Conservation (phyloP, 2,797 vertebrate species). For the Loris lydekkerianus region DNA sequence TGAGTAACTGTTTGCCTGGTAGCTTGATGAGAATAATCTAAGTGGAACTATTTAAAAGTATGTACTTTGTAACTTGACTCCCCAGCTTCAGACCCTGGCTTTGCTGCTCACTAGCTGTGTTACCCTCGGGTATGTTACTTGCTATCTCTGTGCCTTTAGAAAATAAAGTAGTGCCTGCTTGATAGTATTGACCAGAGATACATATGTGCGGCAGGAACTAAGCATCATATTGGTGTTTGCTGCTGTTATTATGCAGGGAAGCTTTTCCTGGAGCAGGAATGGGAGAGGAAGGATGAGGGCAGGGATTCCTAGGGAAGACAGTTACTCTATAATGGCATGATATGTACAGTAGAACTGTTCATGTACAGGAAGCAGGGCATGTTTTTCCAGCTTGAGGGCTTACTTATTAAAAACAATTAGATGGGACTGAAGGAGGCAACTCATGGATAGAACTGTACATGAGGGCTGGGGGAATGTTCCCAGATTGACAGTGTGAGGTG, state of each 20-base stretch:
- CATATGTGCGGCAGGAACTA: background rate
- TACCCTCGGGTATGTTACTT: background rate
- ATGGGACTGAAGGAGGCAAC: background rate
- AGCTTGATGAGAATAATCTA: background rate
- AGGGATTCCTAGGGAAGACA: background rate
- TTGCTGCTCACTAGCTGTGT: background rate
- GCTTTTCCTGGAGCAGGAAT: background rate
- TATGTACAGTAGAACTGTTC: background rate
- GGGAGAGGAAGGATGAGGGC: background rate
- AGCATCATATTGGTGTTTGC: background rate
- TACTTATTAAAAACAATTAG: background rate
- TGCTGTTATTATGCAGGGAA: background rate
- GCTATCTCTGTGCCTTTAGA: background rate
- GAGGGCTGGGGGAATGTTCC: background rate
- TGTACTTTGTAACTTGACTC: background rate
- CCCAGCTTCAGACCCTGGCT: background rate
- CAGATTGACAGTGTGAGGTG: background rate
- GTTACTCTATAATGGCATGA: background rate
- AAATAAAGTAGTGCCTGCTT: background rate
- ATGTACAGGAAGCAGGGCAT: background rate
- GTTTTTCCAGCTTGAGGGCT: slow-evolving; percentile 10
- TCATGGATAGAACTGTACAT: background rate
- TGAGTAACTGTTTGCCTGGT: background rate
- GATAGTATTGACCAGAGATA: fast-evolving
- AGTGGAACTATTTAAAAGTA: background rate